Evolutionary conservation across 2,113 vertebrate genomes (phyloP).

Genomic region (Blennius ocellaris): DNA sequence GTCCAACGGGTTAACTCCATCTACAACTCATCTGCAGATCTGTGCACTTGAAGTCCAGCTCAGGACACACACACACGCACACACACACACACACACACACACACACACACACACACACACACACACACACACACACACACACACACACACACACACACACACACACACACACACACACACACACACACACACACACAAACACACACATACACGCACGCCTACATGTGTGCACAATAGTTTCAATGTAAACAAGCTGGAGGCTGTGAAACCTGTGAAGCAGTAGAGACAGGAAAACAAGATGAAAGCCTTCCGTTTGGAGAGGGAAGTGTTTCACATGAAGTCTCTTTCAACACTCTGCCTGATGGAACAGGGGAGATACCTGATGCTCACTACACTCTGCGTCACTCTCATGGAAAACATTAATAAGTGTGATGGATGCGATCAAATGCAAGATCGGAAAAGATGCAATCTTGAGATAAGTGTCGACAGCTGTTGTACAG

Average conservation of each 20-base stretch:
- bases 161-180: too few relatives aligned
- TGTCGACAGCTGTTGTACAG: too few relatives aligned
- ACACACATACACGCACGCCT: too few relatives aligned
- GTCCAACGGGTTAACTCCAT: conserved; percentile 85
- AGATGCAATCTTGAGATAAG: not conserved
- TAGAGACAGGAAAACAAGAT: conserved; percentile 24
- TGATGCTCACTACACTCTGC: conserved; percentile 14
- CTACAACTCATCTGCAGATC: conserved; percentile 80
- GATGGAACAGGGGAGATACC: conserved; percentile 53
- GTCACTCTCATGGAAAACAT: conserved; percentile 32
- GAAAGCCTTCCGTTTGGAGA: conserved; percentile 30
- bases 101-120: too few relatives aligned
- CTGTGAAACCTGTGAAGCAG: conserved; percentile 54
- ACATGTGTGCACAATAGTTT: too few relatives aligned
- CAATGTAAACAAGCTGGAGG: not conserved
- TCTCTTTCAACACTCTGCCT: not conserved
- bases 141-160: too few relatives aligned
- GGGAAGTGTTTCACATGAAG: conserved; percentile 15
- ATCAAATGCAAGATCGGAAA: not conserved
- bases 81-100: too few relatives aligned
- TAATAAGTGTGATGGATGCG: conserved; percentile 25
- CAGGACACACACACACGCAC: too few relatives aligned
- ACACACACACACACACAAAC: too few relatives aligned
- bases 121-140: too few relatives aligned
- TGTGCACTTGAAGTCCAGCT: conserved; percentile 47